A percentile compares a stretch with the other conserved stretches of the same genome.
phyloP scores from a whole-genome alignment of 2,888 invertebrate genomes.

The Aphodius granarius region DNA sequence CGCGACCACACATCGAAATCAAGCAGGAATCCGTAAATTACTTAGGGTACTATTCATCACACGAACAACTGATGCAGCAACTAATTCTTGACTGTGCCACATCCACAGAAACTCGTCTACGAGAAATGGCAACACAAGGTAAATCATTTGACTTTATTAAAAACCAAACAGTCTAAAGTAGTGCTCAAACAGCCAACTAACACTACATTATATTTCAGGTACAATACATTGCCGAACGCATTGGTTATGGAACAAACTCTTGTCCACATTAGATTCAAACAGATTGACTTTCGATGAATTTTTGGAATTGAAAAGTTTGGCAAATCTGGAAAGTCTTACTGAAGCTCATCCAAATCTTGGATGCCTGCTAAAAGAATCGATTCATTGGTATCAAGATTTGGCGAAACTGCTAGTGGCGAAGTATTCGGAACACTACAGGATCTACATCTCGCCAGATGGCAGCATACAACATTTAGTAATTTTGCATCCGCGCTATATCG shows the following conservation, averaged over 20 bases:
- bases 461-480: conserved; percentile 64
- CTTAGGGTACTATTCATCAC: conserved; percentile 69
- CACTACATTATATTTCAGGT: no score
- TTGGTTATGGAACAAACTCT: conserved; percentile 69
- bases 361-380: conserved; percentile 63
- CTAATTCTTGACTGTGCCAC: conserved; percentile 61
- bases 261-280: conserved; percentile 54
- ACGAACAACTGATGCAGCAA: conserved; percentile 67
- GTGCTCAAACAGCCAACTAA: no score
- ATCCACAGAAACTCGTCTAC: conserved; percentile 59
- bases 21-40: conserved; percentile 68
- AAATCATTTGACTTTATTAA: no score
- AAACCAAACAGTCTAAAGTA: no score
- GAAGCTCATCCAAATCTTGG: conserved; percentile 62
- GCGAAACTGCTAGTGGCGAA: conserved; percentile 56
- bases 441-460: conserved; percentile 62
- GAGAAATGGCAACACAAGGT: conserved; percentile 63
- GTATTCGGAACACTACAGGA: conserved; percentile 61
- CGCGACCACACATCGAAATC: conserved; percentile 45
- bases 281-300: conserved; percentile 64
- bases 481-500: conserved; percentile 63
- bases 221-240: conserved; percentile 70
- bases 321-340: conserved; percentile 60
- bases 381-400: conserved; percentile 66
- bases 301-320: conserved; percentile 63